These are phyloP conservation scores for Lordiphosa fenestrarum DNA, from an alignment of 2,888 invertebrate genomes.

Conservation along the genomic window DNA sequence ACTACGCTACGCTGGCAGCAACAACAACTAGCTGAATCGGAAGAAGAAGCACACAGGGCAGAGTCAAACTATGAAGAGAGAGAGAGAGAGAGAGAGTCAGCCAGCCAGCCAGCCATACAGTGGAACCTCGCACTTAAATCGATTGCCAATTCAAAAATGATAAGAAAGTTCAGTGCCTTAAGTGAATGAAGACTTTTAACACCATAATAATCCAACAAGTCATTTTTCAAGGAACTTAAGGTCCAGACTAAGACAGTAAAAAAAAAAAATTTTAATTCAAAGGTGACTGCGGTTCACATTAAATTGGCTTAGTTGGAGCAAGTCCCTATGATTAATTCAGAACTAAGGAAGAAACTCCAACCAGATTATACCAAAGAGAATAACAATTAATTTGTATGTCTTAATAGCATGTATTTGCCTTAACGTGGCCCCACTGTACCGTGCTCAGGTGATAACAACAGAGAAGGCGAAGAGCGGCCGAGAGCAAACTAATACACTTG, in stretches of 20 bases:
- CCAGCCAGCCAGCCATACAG: slow-evolving; percentile 10
- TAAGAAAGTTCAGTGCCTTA: neutral
- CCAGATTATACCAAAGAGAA: too few relatives aligned
- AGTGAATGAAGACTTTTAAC: too few relatives aligned
- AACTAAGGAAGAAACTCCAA: too few relatives aligned
- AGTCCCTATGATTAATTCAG: too few relatives aligned
- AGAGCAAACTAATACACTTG: slow-evolving; percentile 35
- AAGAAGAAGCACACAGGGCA: slow-evolving; percentile 9
- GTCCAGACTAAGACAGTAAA: too few relatives aligned
- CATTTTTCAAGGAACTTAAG: too few relatives aligned
- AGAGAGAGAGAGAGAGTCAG: neutral
- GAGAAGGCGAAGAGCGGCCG: slow-evolving; percentile 16
- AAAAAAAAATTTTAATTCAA: too few relatives aligned
- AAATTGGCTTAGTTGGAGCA: too few relatives aligned
- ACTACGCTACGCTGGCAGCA: slow-evolving; percentile 60
- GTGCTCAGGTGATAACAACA: slow-evolving; percentile 63
- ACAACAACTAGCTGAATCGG: slow-evolving; percentile 21
- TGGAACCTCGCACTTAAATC: neutral
- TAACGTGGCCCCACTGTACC: slow-evolving; percentile 14
- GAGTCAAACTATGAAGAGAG: slow-evolving; percentile 48
- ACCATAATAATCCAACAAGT: neutral
- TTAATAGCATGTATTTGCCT: neutral
- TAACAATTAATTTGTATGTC: too few relatives aligned
- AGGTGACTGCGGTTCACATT: too few relatives aligned
- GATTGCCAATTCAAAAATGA: neutral